Percentiles rank a stretch among this genome's conserved stretches.
phyloP scores from a whole-genome alignment of 1,140 invertebrate species.

The Drosophila mojavensis region DNA sequence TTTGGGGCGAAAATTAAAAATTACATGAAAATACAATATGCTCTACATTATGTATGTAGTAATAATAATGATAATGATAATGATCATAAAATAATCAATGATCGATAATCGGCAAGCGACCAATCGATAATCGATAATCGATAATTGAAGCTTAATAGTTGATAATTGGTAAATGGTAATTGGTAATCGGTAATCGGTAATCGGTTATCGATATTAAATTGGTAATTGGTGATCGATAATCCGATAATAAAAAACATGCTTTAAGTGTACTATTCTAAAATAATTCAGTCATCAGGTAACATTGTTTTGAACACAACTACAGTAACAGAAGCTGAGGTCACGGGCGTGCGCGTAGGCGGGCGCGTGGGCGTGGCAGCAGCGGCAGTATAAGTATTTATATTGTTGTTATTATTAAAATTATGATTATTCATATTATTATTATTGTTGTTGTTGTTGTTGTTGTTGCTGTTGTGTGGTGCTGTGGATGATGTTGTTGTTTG shows the following conservation, averaged over 20 bases:
- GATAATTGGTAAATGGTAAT: conserved; percentile 49
- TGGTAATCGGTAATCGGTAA: conserved; percentile 59
- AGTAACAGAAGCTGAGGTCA: conserved; percentile 83
- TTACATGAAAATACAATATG: conserved; percentile 51
- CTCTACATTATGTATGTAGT: conserved; percentile 69
- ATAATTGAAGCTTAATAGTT: conserved; percentile 23
- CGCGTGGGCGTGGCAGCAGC: conserved; percentile 51
- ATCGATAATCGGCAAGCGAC: conserved; percentile 43
- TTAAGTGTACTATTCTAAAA: conserved; percentile 79
- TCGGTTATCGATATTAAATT: conserved; percentile 60
- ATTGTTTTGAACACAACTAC: conserved; percentile 84
- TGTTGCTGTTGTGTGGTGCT: conserved; percentile 39
- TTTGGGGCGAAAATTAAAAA: conserved; percentile 24
- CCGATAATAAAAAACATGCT: conserved; percentile 66
- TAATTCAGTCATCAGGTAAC: conserved; percentile 85
- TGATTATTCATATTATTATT: conserved; percentile 44
- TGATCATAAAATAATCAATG: conserved; percentile 57
- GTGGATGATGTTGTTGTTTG: conserved; percentile 24
- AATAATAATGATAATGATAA: conserved; percentile 59
- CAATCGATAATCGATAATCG: conserved; percentile 32
- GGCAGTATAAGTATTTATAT: conserved; percentile 45
- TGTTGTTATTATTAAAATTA: conserved; percentile 42
- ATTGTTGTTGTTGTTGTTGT: conserved; percentile 34
- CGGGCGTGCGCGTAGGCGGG: conserved; percentile 51
- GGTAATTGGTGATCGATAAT: conserved; percentile 39